Evolutionary conservation across 2,888 invertebrate genomes (phyloP), one percentile per base, ranked within the genome.

Genomic region (Galerucella nymphaeae): DNA sequence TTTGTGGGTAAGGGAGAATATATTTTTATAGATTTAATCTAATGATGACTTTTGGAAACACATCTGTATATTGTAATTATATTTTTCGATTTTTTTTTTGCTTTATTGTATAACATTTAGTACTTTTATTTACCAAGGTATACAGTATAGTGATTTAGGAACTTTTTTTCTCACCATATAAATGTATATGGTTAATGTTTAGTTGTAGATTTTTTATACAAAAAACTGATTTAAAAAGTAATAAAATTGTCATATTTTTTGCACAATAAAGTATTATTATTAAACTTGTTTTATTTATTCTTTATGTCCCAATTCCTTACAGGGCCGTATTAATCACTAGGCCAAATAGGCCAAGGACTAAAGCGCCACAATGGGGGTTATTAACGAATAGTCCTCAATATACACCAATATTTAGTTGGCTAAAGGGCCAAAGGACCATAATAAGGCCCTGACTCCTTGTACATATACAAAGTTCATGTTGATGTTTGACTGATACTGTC

Each of bases 181-280:
- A 38, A 30, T 66, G 78, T 79, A 79, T 78, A 79, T 80, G 80
- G 80, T 75, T 75, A 66, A 75, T 75, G 59, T 80, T 80, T 77
- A 79, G 80, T 83, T 82, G 80, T 79, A 79, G 77, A 79, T 81
- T 82, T 82, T 82, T 82, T 82, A 80, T 80, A 81, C 79, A 79
- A 80, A 38, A 75, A 78, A 80, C 78, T 82, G 77, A 78, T 79
- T 83, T 80, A 80, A 76, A 79, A 76, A 76, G 70, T 74, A 77
- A 68, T 74, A 78, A 76, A 80, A 78, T 79, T 82, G 80, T 82
- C 82, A 81, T 83, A 82, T 80, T 83, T 82, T 83, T 82, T 82
- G 83, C 83, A 83, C 83, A 81, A 83, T 82, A 82, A 82, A 80
- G 73, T 61, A 74, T 74, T 74, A 74, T 74, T 74, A 74, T 62